These are phyloP conservation scores for Hyppa rectilinea DNA, from an alignment of 2,888 invertebrate genomes.

Conservation along the genomic window DNA sequence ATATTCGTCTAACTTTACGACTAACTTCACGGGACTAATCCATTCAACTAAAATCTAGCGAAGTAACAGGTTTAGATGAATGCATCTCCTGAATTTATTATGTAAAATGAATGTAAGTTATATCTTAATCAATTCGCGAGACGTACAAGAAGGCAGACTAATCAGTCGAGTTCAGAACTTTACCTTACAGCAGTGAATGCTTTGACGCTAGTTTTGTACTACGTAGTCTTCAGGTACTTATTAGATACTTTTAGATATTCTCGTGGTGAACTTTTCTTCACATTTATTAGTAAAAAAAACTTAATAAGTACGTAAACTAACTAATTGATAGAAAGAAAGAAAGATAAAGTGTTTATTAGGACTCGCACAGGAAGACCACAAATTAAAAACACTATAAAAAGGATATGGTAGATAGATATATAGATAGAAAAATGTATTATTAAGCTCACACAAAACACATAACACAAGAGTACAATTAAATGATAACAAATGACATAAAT, in stretches of 20 bases:
- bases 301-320: no score
- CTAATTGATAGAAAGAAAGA: no score
- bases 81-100: conserved; percentile 29
- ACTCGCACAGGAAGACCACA: no score
- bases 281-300: not conserved
- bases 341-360: no score
- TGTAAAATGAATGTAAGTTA: conserved; percentile 45
- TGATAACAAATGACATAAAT: no score
- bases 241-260: not conserved
- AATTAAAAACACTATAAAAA: no score
- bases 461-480: no score
- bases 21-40: conserved; percentile 15
- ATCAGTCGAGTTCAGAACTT: conserved; percentile 60
- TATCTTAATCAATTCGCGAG: conserved; percentile 49
- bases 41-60: conserved; percentile 9
- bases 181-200: conserved; percentile 22
- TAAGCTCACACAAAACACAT: no score
- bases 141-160: conserved; percentile 48
- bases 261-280: not conserved
- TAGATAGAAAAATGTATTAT: no score
- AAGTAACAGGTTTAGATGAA: conserved; percentile 35
- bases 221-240: not conserved
- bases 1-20: conserved; percentile 3
- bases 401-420: no score
- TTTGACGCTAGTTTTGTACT: conserved; percentile 4